These are phyloP conservation scores for Kryphioiulus occultus DNA, from an alignment of 2,888 invertebrate species.

Conservation along the genomic window DNA sequence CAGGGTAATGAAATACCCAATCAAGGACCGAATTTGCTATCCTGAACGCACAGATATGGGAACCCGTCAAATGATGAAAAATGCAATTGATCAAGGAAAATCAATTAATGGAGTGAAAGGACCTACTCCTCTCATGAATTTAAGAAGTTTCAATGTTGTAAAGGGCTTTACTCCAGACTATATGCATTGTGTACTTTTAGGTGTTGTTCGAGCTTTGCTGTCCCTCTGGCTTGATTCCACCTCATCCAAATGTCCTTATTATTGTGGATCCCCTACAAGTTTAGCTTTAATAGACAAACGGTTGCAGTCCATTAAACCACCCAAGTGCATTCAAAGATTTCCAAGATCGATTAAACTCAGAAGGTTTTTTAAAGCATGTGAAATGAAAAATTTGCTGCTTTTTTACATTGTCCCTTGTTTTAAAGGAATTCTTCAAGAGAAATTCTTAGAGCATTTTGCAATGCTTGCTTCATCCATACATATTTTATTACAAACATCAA, in stretches of 20 bases:
- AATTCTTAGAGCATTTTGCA: neutral
- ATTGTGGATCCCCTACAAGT: neutral
- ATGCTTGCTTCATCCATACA: neutral
- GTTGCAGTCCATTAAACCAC: neutral
- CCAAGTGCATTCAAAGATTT: neutral
- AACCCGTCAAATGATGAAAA: neutral
- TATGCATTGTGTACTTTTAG: neutral
- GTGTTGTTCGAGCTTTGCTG: neutral
- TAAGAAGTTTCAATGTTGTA: neutral
- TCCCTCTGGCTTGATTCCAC: neutral
- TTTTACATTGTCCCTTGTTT: neutral
- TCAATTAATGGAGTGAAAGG: neutral
- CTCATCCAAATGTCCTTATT: neutral
- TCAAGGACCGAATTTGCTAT: no score
- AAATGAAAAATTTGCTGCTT: neutral
- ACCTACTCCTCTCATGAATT: neutral
- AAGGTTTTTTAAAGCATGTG: neutral
- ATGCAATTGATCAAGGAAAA: neutral
- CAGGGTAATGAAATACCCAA: neutral
- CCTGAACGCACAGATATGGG: no score
- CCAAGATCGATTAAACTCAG: neutral
- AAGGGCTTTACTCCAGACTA: conserved; percentile 7
- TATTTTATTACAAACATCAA: neutral
- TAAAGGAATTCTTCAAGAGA: neutral
- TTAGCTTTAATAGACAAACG: neutral